Evolutionary conservation across 2,113 vertebrate species (phyloP).

Genomic region (Monarcha castaneiventris): DNA sequence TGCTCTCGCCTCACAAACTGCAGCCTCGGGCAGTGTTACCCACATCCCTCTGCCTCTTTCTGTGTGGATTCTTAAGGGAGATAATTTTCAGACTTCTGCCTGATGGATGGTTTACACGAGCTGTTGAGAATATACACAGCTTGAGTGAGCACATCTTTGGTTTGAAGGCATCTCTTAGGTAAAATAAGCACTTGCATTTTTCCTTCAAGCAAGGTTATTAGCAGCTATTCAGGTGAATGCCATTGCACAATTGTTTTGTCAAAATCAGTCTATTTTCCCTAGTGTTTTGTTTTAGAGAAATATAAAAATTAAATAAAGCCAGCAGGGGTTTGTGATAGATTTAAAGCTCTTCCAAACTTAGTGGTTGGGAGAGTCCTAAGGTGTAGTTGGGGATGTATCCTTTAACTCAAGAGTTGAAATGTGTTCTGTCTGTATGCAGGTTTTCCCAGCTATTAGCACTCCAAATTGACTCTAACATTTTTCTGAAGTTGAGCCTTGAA

Average conservation of each 20-base stretch:
- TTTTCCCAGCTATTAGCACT: background rate
- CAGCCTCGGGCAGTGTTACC: background rate
- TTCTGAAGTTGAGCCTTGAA: background rate
- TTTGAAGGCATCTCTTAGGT: background rate
- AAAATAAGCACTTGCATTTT: background rate
- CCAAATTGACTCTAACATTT: background rate
- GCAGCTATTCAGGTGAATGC: background rate
- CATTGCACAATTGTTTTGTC: background rate
- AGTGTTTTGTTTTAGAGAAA: background rate
- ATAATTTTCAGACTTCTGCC: slow-evolving; percentile 18
- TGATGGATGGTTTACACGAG: slow-evolving; percentile 15
- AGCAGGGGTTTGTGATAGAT: background rate
- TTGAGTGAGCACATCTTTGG: slow-evolving; percentile 5
- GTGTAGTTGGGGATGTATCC: rapidly evolving
- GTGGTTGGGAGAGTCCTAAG: background rate
- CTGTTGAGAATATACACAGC: slow-evolving; percentile 28
- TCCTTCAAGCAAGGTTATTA: background rate
- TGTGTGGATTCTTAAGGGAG: background rate
- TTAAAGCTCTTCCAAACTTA: background rate
- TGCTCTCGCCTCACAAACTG: background rate
- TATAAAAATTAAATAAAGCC: background rate
- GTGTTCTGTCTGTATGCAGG: background rate
- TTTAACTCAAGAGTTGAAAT: background rate
- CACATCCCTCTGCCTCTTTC: background rate
- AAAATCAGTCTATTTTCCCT: background rate